Base-by-base conservation (phyloP, 1,140 invertebrate genomes). In the Apis laboriosa region DNA sequence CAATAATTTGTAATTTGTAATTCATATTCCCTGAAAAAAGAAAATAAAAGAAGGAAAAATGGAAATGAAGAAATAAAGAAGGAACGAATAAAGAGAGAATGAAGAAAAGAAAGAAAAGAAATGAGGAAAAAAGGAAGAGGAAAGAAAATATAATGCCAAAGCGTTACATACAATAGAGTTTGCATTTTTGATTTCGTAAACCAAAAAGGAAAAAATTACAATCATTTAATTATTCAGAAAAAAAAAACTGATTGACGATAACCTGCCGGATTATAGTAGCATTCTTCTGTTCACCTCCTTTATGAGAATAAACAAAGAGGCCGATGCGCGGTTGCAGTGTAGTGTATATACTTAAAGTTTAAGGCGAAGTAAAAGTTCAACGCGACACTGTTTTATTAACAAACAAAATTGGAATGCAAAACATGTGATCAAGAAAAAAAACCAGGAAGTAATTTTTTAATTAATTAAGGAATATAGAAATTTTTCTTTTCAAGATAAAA, bases 281-380 rank as follows among this genome's bases (percentile, higher is more conserved):
- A 83, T 83, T 83, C 80, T 66, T 43, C 80, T 83, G 75, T 83
- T 83, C 66, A 67, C 55, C 80, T 68, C 74, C 66, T 83, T 83
- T 83, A 70, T 71, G 75, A 63, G 80, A 67, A 83, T 77, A 83
- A 83, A 83, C 80, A 83, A 83, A 77, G 80, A 77, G 80, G 28
- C 64, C 80, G 66, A 51, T 56, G 75, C 66, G 49, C 66, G 66
- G 80, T 77, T 68, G 56, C 80, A 76, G 34, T 17, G 60, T 53
- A 49, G 21, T 58, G 73, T 81, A 43, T 43, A 43, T 43, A 61
- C 49, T 83, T 77, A 83, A 83, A 77, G 74, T 83, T 83, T 77
- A 83, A 77, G 74, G 80, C 80, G n/a, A 83, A 83, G 80, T 83
- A 83, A 83, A 83, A 83, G 80, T 83, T 77, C 79, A 70, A 70